A percentile compares a stretch with the other conserved stretches of the same genome.
Conservation (phyloP, 1,140 invertebrate species). For the Drosophila varians region DNA sequence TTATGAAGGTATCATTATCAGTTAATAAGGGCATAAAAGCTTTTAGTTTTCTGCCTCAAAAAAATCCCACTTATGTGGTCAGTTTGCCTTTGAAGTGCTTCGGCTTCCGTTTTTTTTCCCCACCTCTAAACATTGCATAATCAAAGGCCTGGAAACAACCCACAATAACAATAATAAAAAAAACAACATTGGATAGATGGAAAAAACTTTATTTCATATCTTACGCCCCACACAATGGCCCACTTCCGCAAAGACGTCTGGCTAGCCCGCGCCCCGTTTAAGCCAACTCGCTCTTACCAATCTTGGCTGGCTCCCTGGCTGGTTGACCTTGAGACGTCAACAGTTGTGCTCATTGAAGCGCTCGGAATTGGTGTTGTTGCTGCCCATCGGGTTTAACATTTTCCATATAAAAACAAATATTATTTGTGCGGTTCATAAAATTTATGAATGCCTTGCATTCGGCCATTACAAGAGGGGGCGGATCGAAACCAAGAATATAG, state of each 20-base stretch:
- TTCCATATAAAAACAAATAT: conserved; percentile 29
- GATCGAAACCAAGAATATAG: conserved; percentile 25
- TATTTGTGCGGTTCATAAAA: conserved; percentile 57
- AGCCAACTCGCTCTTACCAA: neutral
- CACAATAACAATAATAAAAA: conserved; percentile 22
- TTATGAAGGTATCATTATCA: neutral
- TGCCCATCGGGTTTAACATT: conserved; percentile 26
- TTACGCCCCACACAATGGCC: conserved; percentile 45
- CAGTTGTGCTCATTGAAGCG: conserved; percentile 60
- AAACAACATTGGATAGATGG: conserved; percentile 8
- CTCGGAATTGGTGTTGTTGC: conserved; percentile 24
- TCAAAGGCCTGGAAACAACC: neutral
- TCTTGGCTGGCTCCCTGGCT: conserved; percentile 13
- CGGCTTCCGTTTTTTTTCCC: conserved; percentile 13
- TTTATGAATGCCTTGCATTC: conserved; percentile 23
- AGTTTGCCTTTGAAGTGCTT: conserved; percentile 30
- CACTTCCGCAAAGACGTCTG: conserved; percentile 39
- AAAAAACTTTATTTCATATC: conserved; percentile 41
- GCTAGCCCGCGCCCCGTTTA: neutral
- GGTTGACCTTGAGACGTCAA: conserved; percentile 58
- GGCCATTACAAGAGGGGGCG: conserved; percentile 45
- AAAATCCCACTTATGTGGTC: neutral
- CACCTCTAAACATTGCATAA: conserved; percentile 12
- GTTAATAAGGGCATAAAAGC: neutral
- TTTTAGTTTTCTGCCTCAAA: neutral